Evolutionary conservation across 1,140 invertebrate genomes (phyloP), one percentile per base, ranked within the genome.

Genomic region (Agrypnia vestita): DNA sequence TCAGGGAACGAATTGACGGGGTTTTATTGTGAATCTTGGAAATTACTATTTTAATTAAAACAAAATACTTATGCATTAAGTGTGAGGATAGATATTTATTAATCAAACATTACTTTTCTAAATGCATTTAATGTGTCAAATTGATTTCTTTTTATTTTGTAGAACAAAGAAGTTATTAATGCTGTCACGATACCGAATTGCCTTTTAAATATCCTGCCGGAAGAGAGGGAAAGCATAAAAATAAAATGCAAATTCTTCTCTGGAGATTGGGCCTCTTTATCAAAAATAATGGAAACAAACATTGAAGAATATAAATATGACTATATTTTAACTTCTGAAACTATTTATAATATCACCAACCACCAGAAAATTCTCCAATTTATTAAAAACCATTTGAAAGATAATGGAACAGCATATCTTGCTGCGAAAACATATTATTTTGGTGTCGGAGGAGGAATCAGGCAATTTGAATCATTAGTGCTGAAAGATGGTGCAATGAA

Each of bases 371-470:
- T 98, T 0, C 89, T 93, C 56, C 84, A 92, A 59, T 86, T 96
- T 51, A 93, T 97, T 84, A 89, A 93, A 85, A 84, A 89, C 46
- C 90, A 90, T 76, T 85, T 98, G n/a, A 94, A 92, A 84, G 84
- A 87, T 61, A 83, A 89, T 85, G 96, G 96, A 55, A 84, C 88
- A 49, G 90, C 94, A 86, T 91, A 92, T 86, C 84, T 97, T 46
- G 96, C 96, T 78, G 96, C 94, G 0, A 98, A 98, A 90, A 93
- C 91, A 9, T 93, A 94, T 88, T 98, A 98, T 88, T 97, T 97
- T 91, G 97, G 96, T 79, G 95, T 97, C 59, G 97, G 96, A 49
- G 96, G 97, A 79, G 93, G 95, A 3, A 91, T 93, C 67, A 88
- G 91, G 83, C 90, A 94, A 84, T 97, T 97, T 91, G 91, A 94